phyloP scores from a whole-genome alignment of 1,140 invertebrate genomes.

The Marisa cornuarietis region DNA sequence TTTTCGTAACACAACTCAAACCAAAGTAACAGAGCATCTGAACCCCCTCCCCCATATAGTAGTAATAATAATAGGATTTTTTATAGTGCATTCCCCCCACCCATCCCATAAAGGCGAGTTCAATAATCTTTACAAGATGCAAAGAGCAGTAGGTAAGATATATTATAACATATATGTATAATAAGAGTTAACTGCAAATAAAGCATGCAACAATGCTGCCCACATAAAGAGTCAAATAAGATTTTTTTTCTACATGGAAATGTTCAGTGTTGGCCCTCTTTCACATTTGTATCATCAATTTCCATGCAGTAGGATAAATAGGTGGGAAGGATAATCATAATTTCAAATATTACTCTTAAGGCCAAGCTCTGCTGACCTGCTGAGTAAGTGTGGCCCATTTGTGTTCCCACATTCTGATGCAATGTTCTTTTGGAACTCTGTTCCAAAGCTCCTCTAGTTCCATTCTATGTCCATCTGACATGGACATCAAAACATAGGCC shows the following conservation, averaged over 20 bases:
- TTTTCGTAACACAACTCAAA: too few species aligned
- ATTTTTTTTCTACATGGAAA: too few species aligned
- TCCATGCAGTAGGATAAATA: neutral
- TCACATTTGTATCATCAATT: neutral
- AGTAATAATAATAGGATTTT: neutral
- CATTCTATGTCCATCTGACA: constrained; percentile 57
- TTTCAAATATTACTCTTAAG: neutral
- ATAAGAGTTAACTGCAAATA: too few species aligned
- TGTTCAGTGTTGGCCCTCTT: neutral
- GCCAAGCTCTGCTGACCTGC: constrained; percentile 43
- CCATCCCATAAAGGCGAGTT: neutral
- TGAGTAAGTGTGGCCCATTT: constrained; percentile 62
- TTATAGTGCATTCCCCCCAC: neutral
- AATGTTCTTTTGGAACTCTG: constrained; percentile 43
- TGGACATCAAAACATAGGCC: neutral
- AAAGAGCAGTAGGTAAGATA: too few species aligned
- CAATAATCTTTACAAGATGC: too few species aligned
- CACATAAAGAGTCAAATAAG: too few species aligned
- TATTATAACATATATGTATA: too few species aligned
- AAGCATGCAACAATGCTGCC: too few species aligned
- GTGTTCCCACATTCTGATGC: constrained; percentile 44
- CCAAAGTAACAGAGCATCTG: too few species aligned
- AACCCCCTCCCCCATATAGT: neutral
- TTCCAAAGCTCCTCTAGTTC: constrained; percentile 65
- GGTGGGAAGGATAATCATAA: neutral